A percentile compares a stretch with the other conserved stretches of the same genome.
phyloP scores from a whole-genome alignment of 2,888 invertebrate genomes.

The Lottia gigantea region DNA sequence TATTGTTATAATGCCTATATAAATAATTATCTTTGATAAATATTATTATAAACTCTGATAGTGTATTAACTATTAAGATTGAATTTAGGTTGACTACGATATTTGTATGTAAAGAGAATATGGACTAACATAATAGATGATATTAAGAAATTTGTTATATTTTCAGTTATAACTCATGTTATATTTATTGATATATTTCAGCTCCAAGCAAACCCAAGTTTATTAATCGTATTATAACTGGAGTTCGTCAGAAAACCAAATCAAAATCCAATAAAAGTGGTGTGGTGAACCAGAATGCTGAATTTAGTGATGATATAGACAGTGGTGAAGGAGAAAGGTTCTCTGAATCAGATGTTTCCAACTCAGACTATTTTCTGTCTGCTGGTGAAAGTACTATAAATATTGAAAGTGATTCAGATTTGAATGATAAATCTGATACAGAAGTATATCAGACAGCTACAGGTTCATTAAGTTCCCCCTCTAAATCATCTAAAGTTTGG shows the following conservation, averaged over 20 bases:
- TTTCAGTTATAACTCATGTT: neutral
- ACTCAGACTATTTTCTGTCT: neutral
- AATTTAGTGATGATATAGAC: constrained; percentile 18
- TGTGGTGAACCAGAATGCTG: constrained; percentile 18
- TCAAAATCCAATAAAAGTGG: constrained; percentile 31
- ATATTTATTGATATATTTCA: constrained; percentile 37
- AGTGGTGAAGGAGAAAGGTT: constrained; percentile 25
- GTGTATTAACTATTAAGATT: no score
- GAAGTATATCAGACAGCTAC: neutral
- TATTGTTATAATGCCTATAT: no score
- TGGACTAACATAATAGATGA: no score
- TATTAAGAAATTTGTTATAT: constrained; percentile 3
- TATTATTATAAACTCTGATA: no score
- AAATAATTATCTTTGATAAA: no score
- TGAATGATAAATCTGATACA: neutral
- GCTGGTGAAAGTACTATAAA: neutral
- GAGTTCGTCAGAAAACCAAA: constrained; percentile 39
- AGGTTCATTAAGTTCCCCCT: constrained; percentile 11
- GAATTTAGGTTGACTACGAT: no score
- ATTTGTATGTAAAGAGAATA: no score
- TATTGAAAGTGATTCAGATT: neutral
- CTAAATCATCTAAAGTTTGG: constrained; percentile 24
- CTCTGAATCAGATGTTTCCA: neutral
- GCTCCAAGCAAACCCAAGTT: constrained; percentile 59
- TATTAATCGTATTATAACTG: constrained; percentile 50